These are phyloP conservation scores for Mastomys natalensis DNA, from an alignment of 2,113 vertebrate species.

Conservation along the genomic window DNA sequence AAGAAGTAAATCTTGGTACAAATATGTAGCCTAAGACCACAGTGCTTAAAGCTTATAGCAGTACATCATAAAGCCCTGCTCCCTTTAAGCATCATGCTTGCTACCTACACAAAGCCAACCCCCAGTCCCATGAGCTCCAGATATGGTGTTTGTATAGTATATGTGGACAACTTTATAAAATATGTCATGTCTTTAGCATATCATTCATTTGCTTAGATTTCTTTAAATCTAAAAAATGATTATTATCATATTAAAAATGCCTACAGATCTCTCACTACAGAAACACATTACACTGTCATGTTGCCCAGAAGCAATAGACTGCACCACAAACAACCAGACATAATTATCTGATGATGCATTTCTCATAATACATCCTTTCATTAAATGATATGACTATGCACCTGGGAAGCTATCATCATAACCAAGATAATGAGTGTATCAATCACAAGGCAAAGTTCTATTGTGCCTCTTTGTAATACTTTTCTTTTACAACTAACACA, in stretches of 20 bases:
- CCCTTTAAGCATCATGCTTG: rapidly evolving
- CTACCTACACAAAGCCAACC: too few relatives aligned
- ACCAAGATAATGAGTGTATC: not conserved
- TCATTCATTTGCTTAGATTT: not conserved
- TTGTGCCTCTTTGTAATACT: not conserved
- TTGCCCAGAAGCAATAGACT: not conserved
- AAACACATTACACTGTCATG: not conserved
- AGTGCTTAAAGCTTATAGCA: not conserved
- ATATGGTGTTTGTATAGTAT: not conserved
- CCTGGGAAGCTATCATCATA: not conserved
- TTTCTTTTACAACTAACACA: not conserved
- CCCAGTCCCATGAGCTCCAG: not conserved
- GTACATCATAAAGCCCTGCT: rapidly evolving
- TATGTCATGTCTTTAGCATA: not conserved
- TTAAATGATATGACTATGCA: not conserved
- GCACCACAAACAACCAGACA: not conserved
- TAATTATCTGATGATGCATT: not conserved
- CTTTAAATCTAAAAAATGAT: not conserved
- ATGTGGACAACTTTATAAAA: not conserved
- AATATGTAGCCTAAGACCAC: not conserved
- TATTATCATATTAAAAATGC: not conserved
- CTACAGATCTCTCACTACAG: not conserved
- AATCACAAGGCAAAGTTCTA: not conserved
- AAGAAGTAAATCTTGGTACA: not conserved
- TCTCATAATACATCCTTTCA: not conserved